Percentiles rank a stretch among this genome's conserved stretches.
Evolutionary conservation across 1,140 invertebrate species (phyloP).

Genomic region (Magallana angulata): DNA sequence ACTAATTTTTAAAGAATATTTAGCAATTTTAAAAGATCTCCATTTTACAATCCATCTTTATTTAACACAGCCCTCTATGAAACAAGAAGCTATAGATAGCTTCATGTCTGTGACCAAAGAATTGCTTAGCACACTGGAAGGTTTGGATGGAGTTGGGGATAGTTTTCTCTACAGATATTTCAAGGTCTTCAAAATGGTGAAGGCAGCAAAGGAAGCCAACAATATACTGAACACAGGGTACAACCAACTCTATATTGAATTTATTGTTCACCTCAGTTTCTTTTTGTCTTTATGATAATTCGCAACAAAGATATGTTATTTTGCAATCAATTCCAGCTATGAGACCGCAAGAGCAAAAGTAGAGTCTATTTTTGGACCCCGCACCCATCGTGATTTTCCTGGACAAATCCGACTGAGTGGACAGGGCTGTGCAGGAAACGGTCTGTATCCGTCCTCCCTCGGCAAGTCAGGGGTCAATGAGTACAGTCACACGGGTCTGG

Average conservation of each 20-base stretch:
- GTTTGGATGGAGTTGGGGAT: conserved; percentile 49
- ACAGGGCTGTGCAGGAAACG: conserved; percentile 53
- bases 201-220: conserved; percentile 57
- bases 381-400: conserved; percentile 60
- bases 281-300: neutral
- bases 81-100: conserved; percentile 49
- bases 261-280: neutral
- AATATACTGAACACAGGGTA: conserved; percentile 62
- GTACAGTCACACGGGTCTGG: conserved; percentile 58
- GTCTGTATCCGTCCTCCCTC: conserved; percentile 56
- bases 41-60: neutral
- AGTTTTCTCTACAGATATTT: conserved; percentile 53
- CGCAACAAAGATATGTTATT: neutral
- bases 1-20: neutral
- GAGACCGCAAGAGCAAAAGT: conserved; percentile 25
- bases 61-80: conserved; percentile 37
- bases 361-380: conserved; percentile 60
- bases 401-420: conserved; percentile 46
- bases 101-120: conserved; percentile 51
- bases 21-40: neutral
- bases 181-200: conserved; percentile 55
- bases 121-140: conserved; percentile 50
- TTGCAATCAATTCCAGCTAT: conserved; percentile 6
- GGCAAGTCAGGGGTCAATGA: conserved; percentile 43
- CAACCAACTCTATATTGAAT: too few species aligned